Evolutionary conservation across 1,140 invertebrate species (phyloP).

Genomic region (Babylonia areolata): DNA sequence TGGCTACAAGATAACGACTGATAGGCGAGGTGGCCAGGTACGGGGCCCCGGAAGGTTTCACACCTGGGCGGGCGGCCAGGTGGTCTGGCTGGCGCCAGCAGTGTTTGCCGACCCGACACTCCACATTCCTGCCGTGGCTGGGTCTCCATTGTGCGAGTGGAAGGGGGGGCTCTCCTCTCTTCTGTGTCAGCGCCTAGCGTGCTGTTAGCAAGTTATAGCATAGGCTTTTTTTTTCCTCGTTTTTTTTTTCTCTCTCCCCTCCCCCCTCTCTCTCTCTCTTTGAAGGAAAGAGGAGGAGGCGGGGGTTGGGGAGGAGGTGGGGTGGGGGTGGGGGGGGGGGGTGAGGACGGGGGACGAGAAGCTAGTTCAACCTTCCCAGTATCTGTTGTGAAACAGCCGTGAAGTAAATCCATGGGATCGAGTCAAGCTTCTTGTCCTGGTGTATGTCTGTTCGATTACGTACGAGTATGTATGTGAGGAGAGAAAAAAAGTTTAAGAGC

Average conservation of each 20-base stretch:
- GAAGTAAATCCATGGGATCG: too few relatives aligned
- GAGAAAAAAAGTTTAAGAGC: too few relatives aligned
- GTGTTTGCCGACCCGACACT: conserved; percentile 39
- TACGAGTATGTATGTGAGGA: too few relatives aligned
- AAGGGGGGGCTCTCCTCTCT: background rate
- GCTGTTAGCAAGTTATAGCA: background rate
- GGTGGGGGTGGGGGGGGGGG: background rate
- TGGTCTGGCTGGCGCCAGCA: conserved; percentile 39
- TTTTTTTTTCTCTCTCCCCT: background rate
- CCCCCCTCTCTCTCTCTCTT: background rate
- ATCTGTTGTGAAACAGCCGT: too few relatives aligned
- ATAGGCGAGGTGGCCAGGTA: conserved; percentile 4
- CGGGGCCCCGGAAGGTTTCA: conserved; percentile 30
- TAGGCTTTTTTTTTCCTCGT: background rate
- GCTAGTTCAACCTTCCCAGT: too few relatives aligned
- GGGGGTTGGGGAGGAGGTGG: background rate
- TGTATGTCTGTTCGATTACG: too few relatives aligned
- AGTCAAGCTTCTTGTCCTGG: too few relatives aligned
- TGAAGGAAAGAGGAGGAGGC: too few relatives aligned
- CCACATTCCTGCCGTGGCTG: conserved; percentile 16
- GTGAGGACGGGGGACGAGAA: background rate
- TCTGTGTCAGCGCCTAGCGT: background rate
- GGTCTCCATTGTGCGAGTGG: conserved; percentile 3
- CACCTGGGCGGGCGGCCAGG: conserved; percentile 41
- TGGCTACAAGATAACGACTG: conserved; percentile 27